phyloP scores from a whole-genome alignment of 2,888 invertebrate species.

The Apamea anceps region DNA sequence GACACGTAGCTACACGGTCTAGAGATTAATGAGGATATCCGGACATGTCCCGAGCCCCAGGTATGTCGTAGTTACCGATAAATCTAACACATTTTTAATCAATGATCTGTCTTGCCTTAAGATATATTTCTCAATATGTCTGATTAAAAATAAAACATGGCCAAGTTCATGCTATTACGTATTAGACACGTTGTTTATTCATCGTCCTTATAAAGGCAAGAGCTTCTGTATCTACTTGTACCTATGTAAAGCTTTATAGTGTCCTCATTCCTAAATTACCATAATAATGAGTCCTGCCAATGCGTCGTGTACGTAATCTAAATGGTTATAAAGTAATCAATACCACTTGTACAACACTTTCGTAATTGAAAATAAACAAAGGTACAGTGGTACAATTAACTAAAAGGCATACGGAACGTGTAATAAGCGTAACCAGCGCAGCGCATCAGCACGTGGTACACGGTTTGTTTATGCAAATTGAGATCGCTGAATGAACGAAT shows the following conservation, averaged over 20 bases:
- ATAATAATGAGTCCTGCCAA: constrained; percentile 25
- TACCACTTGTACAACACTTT: constrained; percentile 36
- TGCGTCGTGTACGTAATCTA: constrained; percentile 27
- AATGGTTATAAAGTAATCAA: constrained; percentile 47
- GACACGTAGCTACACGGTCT: constrained; percentile 39
- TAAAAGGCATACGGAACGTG: constrained; percentile 34
- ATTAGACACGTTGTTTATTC: constrained; percentile 14
- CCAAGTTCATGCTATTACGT: constrained; percentile 6
- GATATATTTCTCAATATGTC: constrained; percentile 43
- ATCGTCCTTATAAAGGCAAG: constrained; percentile 14
- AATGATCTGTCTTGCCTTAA: constrained; percentile 24
- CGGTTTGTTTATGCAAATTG: constrained; percentile 61
- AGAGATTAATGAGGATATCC: constrained; percentile 62
- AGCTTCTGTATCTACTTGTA: constrained; percentile 3
- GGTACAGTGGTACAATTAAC: constrained; percentile 44
- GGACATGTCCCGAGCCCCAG: constrained; percentile 28
- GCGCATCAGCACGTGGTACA: constrained; percentile 43
- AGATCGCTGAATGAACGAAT: constrained; percentile 41
- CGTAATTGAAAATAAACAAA: constrained; percentile 56
- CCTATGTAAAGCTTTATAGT: constrained; percentile 18
- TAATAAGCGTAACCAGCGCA: constrained; percentile 36
- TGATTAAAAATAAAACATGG: constrained; percentile 3
- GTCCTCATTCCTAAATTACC: constrained; percentile 28
- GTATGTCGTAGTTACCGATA: constrained; percentile 37
- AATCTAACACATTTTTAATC: constrained; percentile 57